phyloP scores from a whole-genome alignment of 2,888 invertebrate species.

The Phengaris alcon region DNA sequence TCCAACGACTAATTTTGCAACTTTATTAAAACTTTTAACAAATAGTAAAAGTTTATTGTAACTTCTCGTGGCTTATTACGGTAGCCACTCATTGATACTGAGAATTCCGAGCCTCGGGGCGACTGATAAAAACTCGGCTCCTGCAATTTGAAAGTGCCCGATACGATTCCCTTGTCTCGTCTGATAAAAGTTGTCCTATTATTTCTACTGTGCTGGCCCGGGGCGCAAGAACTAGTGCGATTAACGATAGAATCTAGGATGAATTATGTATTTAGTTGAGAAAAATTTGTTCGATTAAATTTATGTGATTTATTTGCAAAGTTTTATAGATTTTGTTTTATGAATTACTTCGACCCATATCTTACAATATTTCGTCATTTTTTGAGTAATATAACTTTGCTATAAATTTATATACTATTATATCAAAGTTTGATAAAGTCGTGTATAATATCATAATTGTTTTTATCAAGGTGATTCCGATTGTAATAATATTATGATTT shows the following conservation, averaged over 20 bases:
- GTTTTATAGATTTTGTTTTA: conserved; percentile 41
- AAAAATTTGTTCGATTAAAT: conserved; percentile 51
- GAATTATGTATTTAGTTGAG: conserved; percentile 71
- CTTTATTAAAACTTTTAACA: conserved; percentile 10
- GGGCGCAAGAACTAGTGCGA: conserved; percentile 50
- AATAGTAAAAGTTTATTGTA: conserved; percentile 19
- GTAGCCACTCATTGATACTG: conserved; percentile 56
- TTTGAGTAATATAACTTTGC: not conserved
- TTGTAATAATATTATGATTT: too few relatives aligned
- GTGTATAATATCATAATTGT: too few relatives aligned
- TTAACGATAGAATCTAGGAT: conserved; percentile 52
- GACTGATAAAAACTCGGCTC: conserved; percentile 63
- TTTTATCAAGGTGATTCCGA: too few relatives aligned
- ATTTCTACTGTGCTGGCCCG: conserved; percentile 52
- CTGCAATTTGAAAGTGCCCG: conserved; percentile 60
- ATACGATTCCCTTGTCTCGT: conserved; percentile 51
- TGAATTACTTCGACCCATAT: conserved; percentile 32
- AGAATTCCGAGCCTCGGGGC: conserved; percentile 51
- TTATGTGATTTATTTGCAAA: conserved; percentile 48
- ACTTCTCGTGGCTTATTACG: conserved; percentile 33
- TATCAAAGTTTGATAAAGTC: too few relatives aligned
- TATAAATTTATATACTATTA: not conserved
- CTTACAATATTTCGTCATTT: conserved; percentile 13
- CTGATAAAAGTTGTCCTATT: conserved; percentile 70
- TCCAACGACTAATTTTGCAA: not conserved